A percentile compares a stretch with the other conserved stretches of the same genome.
Evolutionary conservation across 2,888 invertebrate species (phyloP).

Genomic region (Machimus rusticus): DNA sequence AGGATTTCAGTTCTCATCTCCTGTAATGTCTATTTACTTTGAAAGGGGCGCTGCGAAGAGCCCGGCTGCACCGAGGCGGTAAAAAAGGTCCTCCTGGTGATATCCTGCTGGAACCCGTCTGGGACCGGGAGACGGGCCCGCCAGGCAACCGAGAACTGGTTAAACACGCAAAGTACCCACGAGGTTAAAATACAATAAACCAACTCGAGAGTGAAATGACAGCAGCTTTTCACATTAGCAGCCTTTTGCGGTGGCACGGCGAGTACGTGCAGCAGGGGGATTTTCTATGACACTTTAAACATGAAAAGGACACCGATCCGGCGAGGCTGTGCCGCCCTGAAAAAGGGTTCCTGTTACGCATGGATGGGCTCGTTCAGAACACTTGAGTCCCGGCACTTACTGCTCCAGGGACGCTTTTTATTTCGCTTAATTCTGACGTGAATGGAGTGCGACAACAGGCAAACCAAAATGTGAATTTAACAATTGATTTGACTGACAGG

Average conservation of each 20-base stretch:
- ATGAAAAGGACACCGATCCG: constrained; percentile 33
- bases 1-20: constrained; percentile 43
- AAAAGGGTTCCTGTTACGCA: constrained; percentile 41
- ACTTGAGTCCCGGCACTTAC: constrained; percentile 36
- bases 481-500: constrained; percentile 50
- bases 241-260: constrained; percentile 42
- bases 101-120: not conserved
- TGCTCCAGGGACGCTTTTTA: not conserved
- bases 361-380: constrained; percentile 37
- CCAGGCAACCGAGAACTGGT: constrained; percentile 44
- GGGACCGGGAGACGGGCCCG: constrained; percentile 13
- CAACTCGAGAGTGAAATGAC: constrained; percentile 48
- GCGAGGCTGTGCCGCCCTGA: not conserved
- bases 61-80: not conserved
- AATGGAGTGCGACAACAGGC: constrained; percentile 31
- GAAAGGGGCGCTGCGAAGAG: constrained; percentile 40
- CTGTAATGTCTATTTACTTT: constrained; percentile 44
- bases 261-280: not conserved
- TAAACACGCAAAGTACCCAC: constrained; percentile 46
- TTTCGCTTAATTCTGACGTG: constrained; percentile 19
- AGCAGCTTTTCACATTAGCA: constrained; percentile 48
- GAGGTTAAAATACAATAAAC: constrained; percentile 47
- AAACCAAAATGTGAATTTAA: constrained; percentile 49
- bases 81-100: constrained; percentile 1
- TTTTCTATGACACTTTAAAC: constrained; percentile 44